Evolutionary conservation across 2,888 invertebrate species (phyloP), one percentile per base, ranked within the genome.

Genomic region (Pseudanteris insignis): DNA sequence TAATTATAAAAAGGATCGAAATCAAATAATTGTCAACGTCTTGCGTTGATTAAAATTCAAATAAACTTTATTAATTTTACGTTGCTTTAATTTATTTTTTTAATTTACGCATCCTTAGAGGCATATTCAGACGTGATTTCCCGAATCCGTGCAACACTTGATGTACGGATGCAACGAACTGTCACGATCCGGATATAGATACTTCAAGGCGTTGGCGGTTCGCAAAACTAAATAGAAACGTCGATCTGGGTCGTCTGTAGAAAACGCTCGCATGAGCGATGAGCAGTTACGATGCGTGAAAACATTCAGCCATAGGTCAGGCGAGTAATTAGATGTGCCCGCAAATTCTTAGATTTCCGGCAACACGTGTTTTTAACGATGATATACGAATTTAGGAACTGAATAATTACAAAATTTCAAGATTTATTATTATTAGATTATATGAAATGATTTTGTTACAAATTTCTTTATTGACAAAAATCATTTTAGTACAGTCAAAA

Each of bases 301-400:
- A 65, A 69, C 64, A 68, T 73, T 68, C 67, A 46, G 51, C 38
- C 67, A 67, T 63, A 62, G 68, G 55, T 67, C 67, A 66, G 37
- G 63, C 66, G 51, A 69, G 77, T 76, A 77, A 77, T 76, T 74
- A 77, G 76, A 77, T 77, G 77, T 70, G 71, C 75, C 74, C 76
- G 77, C 75, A 77, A 76, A 63, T 69, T 9, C 66, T 43, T 67
- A 66, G 64, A 67, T 65, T 48, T 65, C 64, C 60, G n/a, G n/a
- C 33, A 67, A 38, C 46, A 14, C 40, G 67, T 68, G n/a, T 59
- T 53, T 60, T 60, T 60, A 46, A 46, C 21, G 48, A 47, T 54
- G 32, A 29, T 47, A 13, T 48, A 18, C 18, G n/a, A n/a, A n/a
- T n/a, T n/a, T n/a, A n/a, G n/a, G n/a, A n/a, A n/a, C n/a, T n/a